Evolutionary conservation across 30 jellyfish, hydroid and myxozoan genomes (phyloP).

Genomic region (Aurelia aurita): DNA sequence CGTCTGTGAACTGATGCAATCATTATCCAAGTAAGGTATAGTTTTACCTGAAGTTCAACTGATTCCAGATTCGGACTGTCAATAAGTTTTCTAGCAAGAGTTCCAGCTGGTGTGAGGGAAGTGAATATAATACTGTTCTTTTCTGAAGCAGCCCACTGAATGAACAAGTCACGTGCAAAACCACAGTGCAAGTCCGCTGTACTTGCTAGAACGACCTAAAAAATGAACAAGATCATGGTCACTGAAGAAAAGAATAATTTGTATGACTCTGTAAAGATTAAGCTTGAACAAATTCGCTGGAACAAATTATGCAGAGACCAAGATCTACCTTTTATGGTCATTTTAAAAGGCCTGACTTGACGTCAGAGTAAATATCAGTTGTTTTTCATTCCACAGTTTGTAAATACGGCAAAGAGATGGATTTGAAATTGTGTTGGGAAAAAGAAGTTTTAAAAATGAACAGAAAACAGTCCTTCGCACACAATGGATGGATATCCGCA

Average conservation of each 20-base stretch:
- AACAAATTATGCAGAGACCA: no score
- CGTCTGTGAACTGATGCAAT: not conserved
- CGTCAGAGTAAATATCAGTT: no score
- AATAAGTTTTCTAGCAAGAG: slow-evolving; percentile 91
- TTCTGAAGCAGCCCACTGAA: slow-evolving; percentile 84
- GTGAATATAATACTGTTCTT: slow-evolving; percentile 90
- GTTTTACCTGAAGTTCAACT: slow-evolving; percentile 69
- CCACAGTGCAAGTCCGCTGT: slow-evolving; percentile 93
- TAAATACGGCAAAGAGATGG: no score
- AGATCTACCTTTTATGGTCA: no score
- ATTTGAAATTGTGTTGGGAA: no score
- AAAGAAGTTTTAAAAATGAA: no score
- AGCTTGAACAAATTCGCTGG: no score
- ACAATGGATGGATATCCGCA: no score
- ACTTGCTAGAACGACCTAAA: slow-evolving; percentile 91
- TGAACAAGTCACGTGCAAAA: slow-evolving; percentile 83
- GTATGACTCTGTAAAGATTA: not conserved
- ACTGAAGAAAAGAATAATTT: not conserved
- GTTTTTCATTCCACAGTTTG: no score
- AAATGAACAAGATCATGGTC: not conserved
- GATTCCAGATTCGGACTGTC: slow-evolving; percentile 75
- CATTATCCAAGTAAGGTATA: no score
- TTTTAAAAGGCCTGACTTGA: no score
- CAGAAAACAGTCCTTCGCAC: no score
- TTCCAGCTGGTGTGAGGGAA: slow-evolving; percentile 81